Evolutionary conservation across 2,888 invertebrate species (phyloP).

Genomic region (Biston stratarius): DNA sequence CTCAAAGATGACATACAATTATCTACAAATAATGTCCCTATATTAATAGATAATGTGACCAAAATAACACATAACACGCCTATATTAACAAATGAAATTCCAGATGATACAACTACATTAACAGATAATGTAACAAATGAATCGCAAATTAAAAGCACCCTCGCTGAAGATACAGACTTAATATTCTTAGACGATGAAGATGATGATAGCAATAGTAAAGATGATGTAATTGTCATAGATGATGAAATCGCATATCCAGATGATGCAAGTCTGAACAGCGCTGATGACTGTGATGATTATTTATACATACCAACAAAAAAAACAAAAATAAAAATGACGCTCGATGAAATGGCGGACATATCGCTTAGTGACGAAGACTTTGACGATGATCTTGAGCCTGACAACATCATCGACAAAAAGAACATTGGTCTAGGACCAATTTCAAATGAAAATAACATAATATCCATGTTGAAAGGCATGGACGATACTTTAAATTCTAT

Average conservation of each 20-base stretch:
- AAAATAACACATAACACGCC: background rate
- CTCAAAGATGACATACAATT: background rate
- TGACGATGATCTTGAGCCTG: background rate
- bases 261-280: conserved; percentile 10
- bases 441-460: background rate
- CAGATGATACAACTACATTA: background rate
- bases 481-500: background rate
- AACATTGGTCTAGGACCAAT: background rate
- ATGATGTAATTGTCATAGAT: background rate
- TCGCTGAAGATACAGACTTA: background rate
- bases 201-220: background rate
- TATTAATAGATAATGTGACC: background rate
- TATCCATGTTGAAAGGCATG: background rate
- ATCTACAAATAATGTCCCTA: background rate
- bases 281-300: conserved; percentile 10
- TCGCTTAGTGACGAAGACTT: conserved; percentile 1
- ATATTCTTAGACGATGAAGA: background rate
- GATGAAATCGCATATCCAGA: background rate
- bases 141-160: background rate
- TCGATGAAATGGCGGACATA: conserved; percentile 6
- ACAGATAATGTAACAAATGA: background rate
- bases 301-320: conserved; percentile 1
- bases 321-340: background rate
- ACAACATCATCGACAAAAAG: background rate
- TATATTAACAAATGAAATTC: background rate